A percentile compares a stretch with the other conserved stretches of the same genome.
phyloP scores from a whole-genome alignment of 2,888 invertebrate genomes.

The Tetrapedia diversipes region DNA sequence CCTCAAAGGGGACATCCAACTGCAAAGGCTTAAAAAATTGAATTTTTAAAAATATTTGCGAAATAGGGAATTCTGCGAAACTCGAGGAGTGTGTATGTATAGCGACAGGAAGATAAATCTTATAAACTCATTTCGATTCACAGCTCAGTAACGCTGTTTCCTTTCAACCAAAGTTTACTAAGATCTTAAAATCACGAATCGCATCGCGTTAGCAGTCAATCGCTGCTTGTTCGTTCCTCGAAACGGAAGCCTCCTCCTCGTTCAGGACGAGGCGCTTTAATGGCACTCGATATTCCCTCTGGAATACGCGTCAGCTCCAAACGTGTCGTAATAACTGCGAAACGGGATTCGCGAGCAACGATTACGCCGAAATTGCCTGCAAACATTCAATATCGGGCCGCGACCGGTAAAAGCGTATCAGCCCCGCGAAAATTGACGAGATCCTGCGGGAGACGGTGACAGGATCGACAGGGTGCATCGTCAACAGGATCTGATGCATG shows the following conservation, averaged over 20 bases:
- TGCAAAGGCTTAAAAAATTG: too few species aligned
- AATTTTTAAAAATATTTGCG: too few species aligned
- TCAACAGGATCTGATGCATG: constrained; percentile 33
- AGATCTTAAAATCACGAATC: too few species aligned
- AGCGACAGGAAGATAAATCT: too few species aligned
- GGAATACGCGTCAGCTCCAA: constrained; percentile 51
- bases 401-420: constrained; percentile 71
- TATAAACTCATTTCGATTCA: too few species aligned
- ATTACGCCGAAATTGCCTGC: constrained; percentile 78
- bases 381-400: constrained; percentile 78
- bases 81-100: too few species aligned
- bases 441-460: constrained; percentile 63
- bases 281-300: constrained; percentile 46
- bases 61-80: too few species aligned
- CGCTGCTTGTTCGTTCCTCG: background rate
- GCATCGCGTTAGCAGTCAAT: background rate
- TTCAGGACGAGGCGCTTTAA: constrained; percentile 40
- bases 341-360: constrained; percentile 73
- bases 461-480: constrained; percentile 50
- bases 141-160: too few species aligned
- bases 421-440: constrained; percentile 77
- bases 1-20: too few species aligned
- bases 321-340: constrained; percentile 73
- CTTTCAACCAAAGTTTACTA: too few species aligned
- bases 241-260: background rate